phyloP scores from a whole-genome alignment of 2,888 invertebrate genomes.

The Phyto melanocephala region DNA sequence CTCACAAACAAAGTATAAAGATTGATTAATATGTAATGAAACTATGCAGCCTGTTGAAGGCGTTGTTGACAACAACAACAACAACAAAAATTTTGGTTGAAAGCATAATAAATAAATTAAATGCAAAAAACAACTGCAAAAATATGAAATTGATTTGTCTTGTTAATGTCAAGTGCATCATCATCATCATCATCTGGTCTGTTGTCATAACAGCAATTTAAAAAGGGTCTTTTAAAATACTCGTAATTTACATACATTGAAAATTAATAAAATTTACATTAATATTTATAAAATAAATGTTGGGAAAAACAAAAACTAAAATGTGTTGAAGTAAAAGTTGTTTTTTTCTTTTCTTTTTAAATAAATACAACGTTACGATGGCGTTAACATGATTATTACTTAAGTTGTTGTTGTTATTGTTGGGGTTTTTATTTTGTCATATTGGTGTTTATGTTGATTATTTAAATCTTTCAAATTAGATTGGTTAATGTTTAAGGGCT shows the following conservation, averaged over 20 bases:
- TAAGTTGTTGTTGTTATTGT: too few species aligned
- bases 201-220: neutral
- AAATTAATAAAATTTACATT: too few species aligned
- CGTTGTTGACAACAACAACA: neutral
- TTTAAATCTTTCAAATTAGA: neutral
- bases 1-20: neutral
- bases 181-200: too few species aligned
- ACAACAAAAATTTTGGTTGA: constrained; percentile 23
- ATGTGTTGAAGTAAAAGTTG: neutral
- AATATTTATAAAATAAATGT: too few species aligned
- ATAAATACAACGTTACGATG: neutral
- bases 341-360: too few species aligned
- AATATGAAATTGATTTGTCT: neutral
- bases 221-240: neutral
- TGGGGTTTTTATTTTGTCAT: neutral
- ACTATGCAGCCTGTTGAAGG: constrained; percentile 7
- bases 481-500: neutral
- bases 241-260: constrained; percentile 5
- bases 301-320: too few species aligned
- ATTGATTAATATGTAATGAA: constrained; percentile 14
- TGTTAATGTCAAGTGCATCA: neutral
- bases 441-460: neutral
- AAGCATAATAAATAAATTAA: neutral
- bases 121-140: constrained; percentile 4
- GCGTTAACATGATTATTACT: neutral